Conservation (phyloP, 35 echinoderm and acorn worm species). For the Heliocidaris tuberculata region DNA sequence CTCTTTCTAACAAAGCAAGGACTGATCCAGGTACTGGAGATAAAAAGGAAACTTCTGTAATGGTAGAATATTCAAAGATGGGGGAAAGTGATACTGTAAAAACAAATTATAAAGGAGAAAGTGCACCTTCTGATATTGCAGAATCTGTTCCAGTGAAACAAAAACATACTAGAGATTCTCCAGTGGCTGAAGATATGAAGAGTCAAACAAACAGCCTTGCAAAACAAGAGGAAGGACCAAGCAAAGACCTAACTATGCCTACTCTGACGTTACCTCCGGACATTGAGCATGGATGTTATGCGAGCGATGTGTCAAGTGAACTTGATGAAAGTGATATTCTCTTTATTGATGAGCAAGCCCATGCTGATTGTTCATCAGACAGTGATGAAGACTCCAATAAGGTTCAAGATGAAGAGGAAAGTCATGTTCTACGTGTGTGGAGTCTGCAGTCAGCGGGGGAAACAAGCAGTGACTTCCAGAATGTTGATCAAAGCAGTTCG, state of each 20-base stretch:
- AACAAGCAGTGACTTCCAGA: not conserved
- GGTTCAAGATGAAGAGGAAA: constrained; percentile 4
- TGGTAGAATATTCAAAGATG: not conserved
- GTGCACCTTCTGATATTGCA: not conserved
- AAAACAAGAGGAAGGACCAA: not conserved
- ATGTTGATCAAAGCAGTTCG: not conserved
- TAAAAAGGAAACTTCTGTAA: not conserved
- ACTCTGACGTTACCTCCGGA: not conserved
- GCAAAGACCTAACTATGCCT: not conserved
- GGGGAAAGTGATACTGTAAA: not conserved
- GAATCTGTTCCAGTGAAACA: not conserved
- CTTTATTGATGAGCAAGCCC: not conserved
- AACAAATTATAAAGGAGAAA: not conserved
- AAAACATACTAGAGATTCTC: not conserved
- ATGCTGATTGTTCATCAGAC: not conserved
- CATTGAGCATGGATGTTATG: not conserved
- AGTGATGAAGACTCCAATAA: not conserved
- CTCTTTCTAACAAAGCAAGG: not conserved
- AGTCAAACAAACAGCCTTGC: not conserved
- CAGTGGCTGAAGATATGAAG: not conserved
- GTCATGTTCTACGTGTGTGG: constrained; percentile 30
- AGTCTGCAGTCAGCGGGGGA: not conserved
- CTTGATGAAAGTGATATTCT: not conserved
- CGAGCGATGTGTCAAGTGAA: constrained; percentile 6
- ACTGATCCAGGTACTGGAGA: not conserved